Conservation (phyloP, 1,140 invertebrate genomes). For the Anastrepha obliqua region DNA sequence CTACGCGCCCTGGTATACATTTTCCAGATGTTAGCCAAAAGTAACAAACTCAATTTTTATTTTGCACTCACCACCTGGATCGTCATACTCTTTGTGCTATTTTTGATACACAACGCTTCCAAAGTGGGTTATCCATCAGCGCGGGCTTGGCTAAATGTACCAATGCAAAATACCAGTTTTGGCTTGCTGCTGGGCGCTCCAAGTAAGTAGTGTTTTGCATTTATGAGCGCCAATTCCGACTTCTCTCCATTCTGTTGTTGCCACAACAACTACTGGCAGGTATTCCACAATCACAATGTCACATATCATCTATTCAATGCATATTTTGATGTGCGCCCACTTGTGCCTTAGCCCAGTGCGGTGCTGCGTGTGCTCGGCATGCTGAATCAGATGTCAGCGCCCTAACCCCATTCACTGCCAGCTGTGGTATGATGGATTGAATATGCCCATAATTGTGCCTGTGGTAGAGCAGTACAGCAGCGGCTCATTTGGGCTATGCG, state of each 20-base stretch:
- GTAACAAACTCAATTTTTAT: too few relatives aligned
- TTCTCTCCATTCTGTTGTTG: constrained; percentile 50
- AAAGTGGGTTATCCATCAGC: background rate
- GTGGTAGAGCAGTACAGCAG: constrained; percentile 89
- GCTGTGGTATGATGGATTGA: constrained; percentile 88
- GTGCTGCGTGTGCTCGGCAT: constrained; percentile 89
- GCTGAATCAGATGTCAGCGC: constrained; percentile 86
- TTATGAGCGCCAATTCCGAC: too few relatives aligned
- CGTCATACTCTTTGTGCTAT: background rate
- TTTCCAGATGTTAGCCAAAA: too few relatives aligned
- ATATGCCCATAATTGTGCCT: constrained; percentile 83
- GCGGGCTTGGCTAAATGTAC: background rate
- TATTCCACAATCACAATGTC: constrained; percentile 83
- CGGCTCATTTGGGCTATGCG: constrained; percentile 92
- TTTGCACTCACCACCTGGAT: background rate
- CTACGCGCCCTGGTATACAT: too few relatives aligned
- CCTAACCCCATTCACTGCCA: constrained; percentile 87
- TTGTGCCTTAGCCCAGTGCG: constrained; percentile 77
- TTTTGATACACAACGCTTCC: background rate
- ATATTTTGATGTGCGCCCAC: constrained; percentile 87
- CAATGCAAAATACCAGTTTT: too few relatives aligned
- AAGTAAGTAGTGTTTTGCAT: too few relatives aligned
- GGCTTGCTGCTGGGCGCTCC: too few relatives aligned
- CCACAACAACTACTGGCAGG: constrained; percentile 83
- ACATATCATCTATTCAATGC: constrained; percentile 92